Evolutionary conservation across 2,113 vertebrate genomes (phyloP), one percentile per base, ranked within the genome.

Genomic region (Cynoglossus semilaevis): DNA sequence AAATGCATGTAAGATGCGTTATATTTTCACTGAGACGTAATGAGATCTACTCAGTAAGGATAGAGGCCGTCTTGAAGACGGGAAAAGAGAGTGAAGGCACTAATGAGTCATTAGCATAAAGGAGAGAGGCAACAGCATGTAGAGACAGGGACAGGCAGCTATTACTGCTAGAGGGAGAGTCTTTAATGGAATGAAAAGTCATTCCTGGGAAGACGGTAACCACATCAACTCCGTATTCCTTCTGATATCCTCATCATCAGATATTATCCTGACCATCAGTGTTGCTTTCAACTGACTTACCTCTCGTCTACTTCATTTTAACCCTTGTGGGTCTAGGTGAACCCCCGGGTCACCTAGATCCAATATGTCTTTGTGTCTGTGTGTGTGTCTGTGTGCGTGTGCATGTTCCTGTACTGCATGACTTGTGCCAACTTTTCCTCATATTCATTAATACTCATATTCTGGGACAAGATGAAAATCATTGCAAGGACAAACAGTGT

Each of bases 41-140:
- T 71, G 67, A 77, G 74, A 76, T 79, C 73, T n/a, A n/a, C n/a
- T 71, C 67, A 61, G 63, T 63, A 72, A 80, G 77, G 77, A 82
- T 85, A 63, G 82, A 74, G 64, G 58, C 37, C 57, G 47, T 68
- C 16, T 52, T 57, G 12, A 66, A 55, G 49, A 72, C 35, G 71
- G 48, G 54, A 57, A 58, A 51, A 61, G 62, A 53, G 63, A 48
- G 54, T 58, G 63, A 61, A 53, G 66, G 61, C 45, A 46, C 47
- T 57, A 69, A 68, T 51, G 63, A 72, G 35, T 81, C 48, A 80
- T 74, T 72, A 84, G 70, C 70, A 76, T 79, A 67, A 67, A 77
- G 79, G 65, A 85, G 70, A 80, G 79, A 61, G 34, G 48, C 45
- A 69, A 50, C 56, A 67, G 70, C 66, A 71, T 68, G 76, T 53